These are phyloP conservation scores for Bettongia penicillata DNA, from an alignment of 2,113 vertebrate genomes.

Conservation along the genomic window DNA sequence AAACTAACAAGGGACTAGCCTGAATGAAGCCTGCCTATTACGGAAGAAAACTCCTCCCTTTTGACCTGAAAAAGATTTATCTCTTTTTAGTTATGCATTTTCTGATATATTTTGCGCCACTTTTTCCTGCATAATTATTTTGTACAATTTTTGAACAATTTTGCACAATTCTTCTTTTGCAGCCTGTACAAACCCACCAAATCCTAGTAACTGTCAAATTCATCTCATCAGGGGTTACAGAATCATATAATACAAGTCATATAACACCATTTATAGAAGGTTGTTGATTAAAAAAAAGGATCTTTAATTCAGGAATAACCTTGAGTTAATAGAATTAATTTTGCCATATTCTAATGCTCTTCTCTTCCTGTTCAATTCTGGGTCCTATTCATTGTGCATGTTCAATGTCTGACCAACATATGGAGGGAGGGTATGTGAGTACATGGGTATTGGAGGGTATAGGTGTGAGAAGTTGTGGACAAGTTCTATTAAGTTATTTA, in stretches of 20 bases:
- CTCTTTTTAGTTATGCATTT: background rate
- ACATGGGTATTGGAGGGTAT: background rate
- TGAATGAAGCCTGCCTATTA: background rate
- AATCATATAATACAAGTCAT: background rate
- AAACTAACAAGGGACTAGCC: background rate
- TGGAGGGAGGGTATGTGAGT: background rate
- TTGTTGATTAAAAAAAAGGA: background rate
- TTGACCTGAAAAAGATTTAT: background rate
- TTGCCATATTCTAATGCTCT: background rate
- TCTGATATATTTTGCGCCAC: background rate
- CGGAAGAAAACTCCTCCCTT: background rate
- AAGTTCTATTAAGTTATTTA: background rate
- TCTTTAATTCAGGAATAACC: background rate
- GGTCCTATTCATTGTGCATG: background rate
- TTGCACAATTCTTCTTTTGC: background rate
- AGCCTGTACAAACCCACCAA: background rate
- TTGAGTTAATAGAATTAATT: background rate
- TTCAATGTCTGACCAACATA: background rate
- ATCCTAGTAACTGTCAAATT: background rate
- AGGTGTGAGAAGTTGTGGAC: background rate
- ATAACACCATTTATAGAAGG: background rate
- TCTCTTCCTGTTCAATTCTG: background rate
- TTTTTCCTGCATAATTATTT: background rate
- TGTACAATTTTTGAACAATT: no score
- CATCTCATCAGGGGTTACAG: background rate